Conservation (phyloP, 2,888 invertebrate species). For the Clusia tigrina region DNA sequence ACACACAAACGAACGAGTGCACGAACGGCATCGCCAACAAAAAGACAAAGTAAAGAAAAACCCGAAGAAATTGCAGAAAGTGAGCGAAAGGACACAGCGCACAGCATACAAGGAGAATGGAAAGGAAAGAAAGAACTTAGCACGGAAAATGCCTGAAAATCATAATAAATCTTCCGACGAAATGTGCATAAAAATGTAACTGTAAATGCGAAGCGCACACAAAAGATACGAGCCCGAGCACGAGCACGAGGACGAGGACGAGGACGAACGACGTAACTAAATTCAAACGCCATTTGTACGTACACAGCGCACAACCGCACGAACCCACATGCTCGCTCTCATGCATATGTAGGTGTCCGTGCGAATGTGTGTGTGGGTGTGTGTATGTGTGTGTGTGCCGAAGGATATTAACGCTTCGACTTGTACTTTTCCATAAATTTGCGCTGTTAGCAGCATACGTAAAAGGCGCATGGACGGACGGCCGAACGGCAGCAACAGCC, state of each 20-base stretch:
- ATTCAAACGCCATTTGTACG: slow-evolving; percentile 24
- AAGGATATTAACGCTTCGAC: slow-evolving; percentile 24
- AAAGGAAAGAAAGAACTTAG: slow-evolving; percentile 22
- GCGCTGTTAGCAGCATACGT: background rate
- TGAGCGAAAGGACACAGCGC: slow-evolving; percentile 9
- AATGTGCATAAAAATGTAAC: slow-evolving; percentile 32
- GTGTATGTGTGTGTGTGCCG: slow-evolving; percentile 10
- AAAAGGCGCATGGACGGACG: too few species aligned
- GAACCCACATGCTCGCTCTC: too few species aligned
- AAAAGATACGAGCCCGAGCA: too few species aligned
- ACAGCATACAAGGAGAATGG: slow-evolving; percentile 17
- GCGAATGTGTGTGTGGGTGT: slow-evolving; percentile 10
- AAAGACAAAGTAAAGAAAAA: slow-evolving; percentile 14
- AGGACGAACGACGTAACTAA: slow-evolving; percentile 22
- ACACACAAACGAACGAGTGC: slow-evolving; percentile 30
- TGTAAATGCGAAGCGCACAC: slow-evolving; percentile 18
- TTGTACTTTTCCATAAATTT: background rate
- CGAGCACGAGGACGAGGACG: too few species aligned
- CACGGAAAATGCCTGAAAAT: slow-evolving; percentile 29
- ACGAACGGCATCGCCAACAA: slow-evolving; percentile 15
- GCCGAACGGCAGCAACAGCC: too few species aligned
- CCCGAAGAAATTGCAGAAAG: slow-evolving; percentile 39
- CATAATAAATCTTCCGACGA: slow-evolving; percentile 35
- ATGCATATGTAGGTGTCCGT: too few species aligned
- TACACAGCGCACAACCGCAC: too few species aligned